Evolutionary conservation across 2,797 vertebrate species (phyloP).

Genomic region (Xiphorhynchus erythropygius): DNA sequence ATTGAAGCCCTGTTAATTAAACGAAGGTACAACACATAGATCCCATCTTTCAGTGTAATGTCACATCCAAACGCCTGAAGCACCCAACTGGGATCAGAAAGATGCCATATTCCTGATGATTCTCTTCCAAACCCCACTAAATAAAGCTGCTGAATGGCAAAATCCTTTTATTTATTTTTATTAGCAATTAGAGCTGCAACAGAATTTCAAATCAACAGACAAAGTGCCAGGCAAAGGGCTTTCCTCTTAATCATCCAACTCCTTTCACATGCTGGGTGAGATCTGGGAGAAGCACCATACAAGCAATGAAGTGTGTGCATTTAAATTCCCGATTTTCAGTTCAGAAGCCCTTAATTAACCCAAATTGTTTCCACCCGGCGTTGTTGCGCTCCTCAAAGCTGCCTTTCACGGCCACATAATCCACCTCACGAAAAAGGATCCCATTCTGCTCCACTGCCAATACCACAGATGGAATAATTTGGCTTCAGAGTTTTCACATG

Average conservation of each 20-base stretch:
- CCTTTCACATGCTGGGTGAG: fast-evolving
- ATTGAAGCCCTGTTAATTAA: neutral
- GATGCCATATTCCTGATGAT: fast-evolving
- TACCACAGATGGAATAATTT: conserved; percentile 38
- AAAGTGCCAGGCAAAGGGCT: neutral
- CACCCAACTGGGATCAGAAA: neutral
- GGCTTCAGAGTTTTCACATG: conserved; percentile 61
- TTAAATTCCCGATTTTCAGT: neutral
- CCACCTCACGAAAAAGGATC: conserved; percentile 31
- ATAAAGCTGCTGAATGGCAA: neutral
- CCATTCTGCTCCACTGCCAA: conserved; percentile 2
- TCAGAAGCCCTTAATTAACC: conserved; percentile 34
- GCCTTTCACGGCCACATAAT: conserved; percentile 40
- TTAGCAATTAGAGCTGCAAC: neutral
- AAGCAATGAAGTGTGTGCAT: neutral
- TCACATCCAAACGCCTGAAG: neutral
- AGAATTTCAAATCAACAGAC: neutral
- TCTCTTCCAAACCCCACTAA: neutral
- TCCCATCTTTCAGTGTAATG: neutral
- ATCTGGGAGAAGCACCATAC: fast-evolving
- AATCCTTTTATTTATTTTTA: neutral
- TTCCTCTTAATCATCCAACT: neutral
- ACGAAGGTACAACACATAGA: neutral
- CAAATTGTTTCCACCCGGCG: conserved; percentile 52
- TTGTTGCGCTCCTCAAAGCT: neutral